A percentile compares a stretch with the other conserved stretches of the same genome.
Evolutionary conservation across 2,888 invertebrate species (phyloP).

Genomic region (Eupithecia pulchellata): DNA sequence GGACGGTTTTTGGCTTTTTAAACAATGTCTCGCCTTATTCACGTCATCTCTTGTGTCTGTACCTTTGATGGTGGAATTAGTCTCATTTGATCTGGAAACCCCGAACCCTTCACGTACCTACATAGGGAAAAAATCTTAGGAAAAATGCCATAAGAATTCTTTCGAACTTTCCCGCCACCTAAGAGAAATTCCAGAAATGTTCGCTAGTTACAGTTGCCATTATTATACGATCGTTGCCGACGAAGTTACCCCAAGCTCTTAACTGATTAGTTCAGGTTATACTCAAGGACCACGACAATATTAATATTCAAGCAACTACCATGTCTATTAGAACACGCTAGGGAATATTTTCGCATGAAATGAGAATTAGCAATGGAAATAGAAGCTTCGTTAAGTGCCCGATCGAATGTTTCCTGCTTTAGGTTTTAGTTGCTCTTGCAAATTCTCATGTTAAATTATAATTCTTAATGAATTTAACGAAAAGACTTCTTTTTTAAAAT

Average conservation of each 20-base stretch:
- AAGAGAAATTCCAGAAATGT: conserved; percentile 5
- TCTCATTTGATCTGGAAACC: background rate
- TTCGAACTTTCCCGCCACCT: background rate
- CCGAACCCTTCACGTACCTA: background rate
- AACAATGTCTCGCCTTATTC: background rate
- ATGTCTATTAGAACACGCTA: conserved; percentile 17
- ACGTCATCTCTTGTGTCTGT: background rate
- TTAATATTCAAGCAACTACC: conserved; percentile 41
- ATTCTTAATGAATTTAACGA: background rate
- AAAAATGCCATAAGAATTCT: background rate
- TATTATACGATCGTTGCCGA: conserved; percentile 19
- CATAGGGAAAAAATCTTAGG: too few relatives aligned
- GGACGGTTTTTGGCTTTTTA: background rate
- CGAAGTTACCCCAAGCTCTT: conserved; percentile 33
- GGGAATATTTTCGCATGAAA: conserved; percentile 41
- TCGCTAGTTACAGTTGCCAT: conserved; percentile 2
- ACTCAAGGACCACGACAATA: conserved; percentile 50
- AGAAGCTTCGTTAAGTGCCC: conserved; percentile 52
- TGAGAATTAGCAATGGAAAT: conserved; percentile 57
- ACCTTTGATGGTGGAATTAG: background rate
- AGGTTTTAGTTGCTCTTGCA: conserved; percentile 34
- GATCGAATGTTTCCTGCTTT: conserved; percentile 50
- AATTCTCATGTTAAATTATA: background rate
- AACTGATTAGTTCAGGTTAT: conserved; percentile 63
- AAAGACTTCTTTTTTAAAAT: background rate